Evolutionary conservation across 2,113 vertebrate species (phyloP).

Genomic region (Micronycteris hirsuta): DNA sequence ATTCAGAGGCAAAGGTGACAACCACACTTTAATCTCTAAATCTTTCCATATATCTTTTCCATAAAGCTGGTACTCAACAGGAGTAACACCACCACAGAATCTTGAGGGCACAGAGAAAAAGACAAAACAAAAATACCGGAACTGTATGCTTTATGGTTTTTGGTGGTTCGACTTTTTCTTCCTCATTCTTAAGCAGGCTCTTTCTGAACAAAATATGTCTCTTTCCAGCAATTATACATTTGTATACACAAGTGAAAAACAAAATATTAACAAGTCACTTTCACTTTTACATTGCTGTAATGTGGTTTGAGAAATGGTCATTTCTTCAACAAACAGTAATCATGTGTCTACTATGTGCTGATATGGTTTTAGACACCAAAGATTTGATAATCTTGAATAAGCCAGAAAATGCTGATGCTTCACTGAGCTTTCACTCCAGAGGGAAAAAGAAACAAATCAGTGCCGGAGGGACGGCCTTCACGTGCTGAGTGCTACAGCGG

Average conservation of each 20-base stretch:
- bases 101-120: neutral
- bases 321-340: neutral
- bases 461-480: neutral
- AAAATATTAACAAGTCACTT: neutral
- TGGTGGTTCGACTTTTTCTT: neutral
- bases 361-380: neutral
- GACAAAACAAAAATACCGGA: neutral
- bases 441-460: neutral
- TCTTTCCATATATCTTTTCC: constrained; percentile 28
- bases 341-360: neutral
- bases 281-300: neutral
- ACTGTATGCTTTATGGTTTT: neutral
- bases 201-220: neutral
- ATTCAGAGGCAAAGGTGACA: constrained; percentile 40
- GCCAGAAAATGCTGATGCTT: neutral
- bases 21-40: constrained; percentile 25
- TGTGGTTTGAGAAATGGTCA: neutral
- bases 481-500: fast-evolving
- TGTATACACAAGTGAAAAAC: neutral
- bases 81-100: neutral
- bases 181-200: neutral
- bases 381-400: neutral
- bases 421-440: neutral
- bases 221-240: neutral
- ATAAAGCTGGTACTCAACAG: neutral